These are phyloP conservation scores for Ornithoptera alexandrae DNA, from an alignment of 2,888 invertebrate genomes.

Conservation along the genomic window DNA sequence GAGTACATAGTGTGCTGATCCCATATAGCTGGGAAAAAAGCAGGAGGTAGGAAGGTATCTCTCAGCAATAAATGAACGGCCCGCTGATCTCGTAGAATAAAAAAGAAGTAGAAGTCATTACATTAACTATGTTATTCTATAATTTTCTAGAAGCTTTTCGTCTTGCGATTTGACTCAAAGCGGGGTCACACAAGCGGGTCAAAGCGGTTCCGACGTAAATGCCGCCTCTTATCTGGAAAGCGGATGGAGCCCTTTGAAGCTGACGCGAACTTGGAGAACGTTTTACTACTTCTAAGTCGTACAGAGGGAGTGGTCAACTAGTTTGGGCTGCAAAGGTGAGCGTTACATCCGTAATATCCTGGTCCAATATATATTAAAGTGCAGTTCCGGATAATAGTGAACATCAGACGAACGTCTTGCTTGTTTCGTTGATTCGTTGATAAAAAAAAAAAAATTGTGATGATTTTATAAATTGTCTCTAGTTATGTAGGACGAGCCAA, in stretches of 20 bases:
- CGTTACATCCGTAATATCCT: not conserved
- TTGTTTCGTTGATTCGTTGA: too few species aligned
- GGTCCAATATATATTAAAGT: not conserved
- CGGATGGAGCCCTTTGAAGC: conserved; percentile 17
- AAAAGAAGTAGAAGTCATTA: not conserved
- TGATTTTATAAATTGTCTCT: too few species aligned
- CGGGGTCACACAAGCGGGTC: conserved; percentile 18
- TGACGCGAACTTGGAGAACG: conserved; percentile 8
- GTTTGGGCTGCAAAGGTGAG: not conserved
- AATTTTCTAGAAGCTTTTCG: not conserved
- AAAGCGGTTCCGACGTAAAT: conserved; percentile 17
- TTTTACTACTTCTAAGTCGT: conserved; percentile 3
- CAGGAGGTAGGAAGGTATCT: too few species aligned
- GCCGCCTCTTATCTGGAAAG: conserved; percentile 20
- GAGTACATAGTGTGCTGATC: too few species aligned
- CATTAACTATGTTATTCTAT: not conserved
- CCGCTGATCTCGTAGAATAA: too few species aligned
- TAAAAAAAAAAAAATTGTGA: too few species aligned
- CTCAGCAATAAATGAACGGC: too few species aligned
- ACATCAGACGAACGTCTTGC: too few species aligned
- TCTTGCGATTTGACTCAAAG: not conserved
- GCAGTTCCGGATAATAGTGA: too few species aligned
- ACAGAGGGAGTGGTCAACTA: not conserved
- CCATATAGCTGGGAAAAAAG: too few species aligned
- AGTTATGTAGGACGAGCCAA: too few species aligned